Conservation (phyloP, 2,113 vertebrate species). For the Puffinus mauretanicus region DNA sequence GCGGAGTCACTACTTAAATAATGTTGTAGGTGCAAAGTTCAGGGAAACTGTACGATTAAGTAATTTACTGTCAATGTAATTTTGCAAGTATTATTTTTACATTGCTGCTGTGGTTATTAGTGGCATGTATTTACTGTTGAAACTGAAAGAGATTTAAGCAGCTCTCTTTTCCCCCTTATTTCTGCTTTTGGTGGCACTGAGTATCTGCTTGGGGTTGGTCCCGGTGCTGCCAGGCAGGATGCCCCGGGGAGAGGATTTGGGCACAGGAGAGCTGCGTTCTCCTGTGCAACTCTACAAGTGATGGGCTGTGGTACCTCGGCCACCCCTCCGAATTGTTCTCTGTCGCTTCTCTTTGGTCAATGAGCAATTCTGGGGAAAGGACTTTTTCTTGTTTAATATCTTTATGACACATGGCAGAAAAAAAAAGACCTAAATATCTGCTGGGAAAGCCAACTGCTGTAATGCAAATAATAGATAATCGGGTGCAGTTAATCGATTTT, state of each 20-base stretch:
- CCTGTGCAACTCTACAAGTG: neutral
- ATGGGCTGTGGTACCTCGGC: neutral
- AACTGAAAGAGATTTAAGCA: neutral
- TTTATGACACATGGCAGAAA: neutral
- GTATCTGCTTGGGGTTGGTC: neutral
- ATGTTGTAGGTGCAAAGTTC: neutral
- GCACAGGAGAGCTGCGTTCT: neutral
- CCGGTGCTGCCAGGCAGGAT: neutral
- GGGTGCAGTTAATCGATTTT: neutral
- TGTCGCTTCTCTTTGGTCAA: neutral
- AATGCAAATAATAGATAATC: neutral
- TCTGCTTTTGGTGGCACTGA: neutral
- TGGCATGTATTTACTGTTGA: neutral
- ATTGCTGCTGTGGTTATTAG: neutral
- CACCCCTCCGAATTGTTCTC: neutral
- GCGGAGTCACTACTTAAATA: neutral
- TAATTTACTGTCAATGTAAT: neutral
- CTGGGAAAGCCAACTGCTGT: neutral
- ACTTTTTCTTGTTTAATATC: neutral
- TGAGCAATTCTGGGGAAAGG: neutral
- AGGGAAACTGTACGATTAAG: neutral
- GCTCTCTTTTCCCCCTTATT: neutral
- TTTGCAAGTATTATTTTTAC: slow-evolving; percentile 41
- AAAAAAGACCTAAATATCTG: neutral
- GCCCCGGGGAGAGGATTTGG: neutral